Conservation (phyloP, 2,888 invertebrate genomes). For the Drosophila maculinotata region DNA sequence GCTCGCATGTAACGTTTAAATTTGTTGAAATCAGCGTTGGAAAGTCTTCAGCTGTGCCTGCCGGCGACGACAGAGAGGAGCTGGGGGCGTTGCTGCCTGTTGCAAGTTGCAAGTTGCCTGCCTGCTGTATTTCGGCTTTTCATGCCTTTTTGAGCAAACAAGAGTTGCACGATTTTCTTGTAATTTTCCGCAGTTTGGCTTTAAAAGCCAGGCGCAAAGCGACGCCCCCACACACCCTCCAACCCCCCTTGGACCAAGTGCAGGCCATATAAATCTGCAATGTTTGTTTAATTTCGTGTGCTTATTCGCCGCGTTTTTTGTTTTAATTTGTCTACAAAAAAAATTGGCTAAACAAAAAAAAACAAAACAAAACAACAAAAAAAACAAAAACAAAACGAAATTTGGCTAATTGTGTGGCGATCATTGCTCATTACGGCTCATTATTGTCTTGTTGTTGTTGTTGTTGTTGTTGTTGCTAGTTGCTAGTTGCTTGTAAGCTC, state of each 20-base stretch:
- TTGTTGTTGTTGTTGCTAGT: slow-evolving; percentile 58
- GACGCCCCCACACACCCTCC: neutral
- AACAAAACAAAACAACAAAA: slow-evolving; percentile 26
- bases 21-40: slow-evolving; percentile 68
- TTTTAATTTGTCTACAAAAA: slow-evolving; percentile 74
- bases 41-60: slow-evolving; percentile 60
- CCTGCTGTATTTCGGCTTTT: slow-evolving; percentile 48
- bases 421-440: slow-evolving; percentile 77
- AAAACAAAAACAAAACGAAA: slow-evolving; percentile 51
- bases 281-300: slow-evolving; percentile 82
- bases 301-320: slow-evolving; percentile 64
- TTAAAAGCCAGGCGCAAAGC: slow-evolving; percentile 30
- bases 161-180: slow-evolving; percentile 84
- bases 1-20: slow-evolving; percentile 81
- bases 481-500: slow-evolving; percentile 50
- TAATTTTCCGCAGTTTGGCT: slow-evolving; percentile 80
- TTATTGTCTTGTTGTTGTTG: slow-evolving; percentile 61
- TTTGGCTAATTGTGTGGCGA: slow-evolving; percentile 78
- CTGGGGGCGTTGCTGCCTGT: slow-evolving; percentile 24
- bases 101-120: slow-evolving; percentile 16
- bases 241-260: slow-evolving; percentile 34
- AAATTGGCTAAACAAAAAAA: slow-evolving; percentile 41
- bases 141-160: slow-evolving; percentile 73
- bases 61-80: neutral
- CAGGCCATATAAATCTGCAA: slow-evolving; percentile 69